A percentile compares a stretch with the other conserved stretches of the same genome.
Conservation (phyloP, 2,797 vertebrate species). For the Acrossocheilus fasciatus region DNA sequence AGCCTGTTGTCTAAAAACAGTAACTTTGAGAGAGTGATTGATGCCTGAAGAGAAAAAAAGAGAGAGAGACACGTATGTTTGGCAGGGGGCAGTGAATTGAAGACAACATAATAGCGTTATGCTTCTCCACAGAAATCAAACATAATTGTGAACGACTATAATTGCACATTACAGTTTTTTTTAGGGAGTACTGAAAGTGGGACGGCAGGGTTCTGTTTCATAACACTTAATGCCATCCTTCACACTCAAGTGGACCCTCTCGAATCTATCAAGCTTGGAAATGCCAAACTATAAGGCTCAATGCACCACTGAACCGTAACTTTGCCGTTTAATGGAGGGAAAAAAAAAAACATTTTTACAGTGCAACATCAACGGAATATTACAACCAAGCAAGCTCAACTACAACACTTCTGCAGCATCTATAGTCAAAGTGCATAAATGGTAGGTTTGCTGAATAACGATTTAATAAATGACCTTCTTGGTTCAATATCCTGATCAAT, state of each 20-base stretch:
- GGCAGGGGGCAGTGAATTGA: background rate
- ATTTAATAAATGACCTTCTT: slow-evolving; percentile 40
- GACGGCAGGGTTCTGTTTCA: slow-evolving; percentile 10
- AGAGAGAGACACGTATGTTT: background rate
- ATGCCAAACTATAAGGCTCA: slow-evolving; percentile 50
- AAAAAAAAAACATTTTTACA: too few relatives aligned
- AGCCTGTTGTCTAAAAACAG: slow-evolving; percentile 53
- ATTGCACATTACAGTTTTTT: slow-evolving; percentile 34
- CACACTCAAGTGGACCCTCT: slow-evolving; percentile 37
- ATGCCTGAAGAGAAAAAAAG: slow-evolving; percentile 1
- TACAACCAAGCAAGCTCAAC: slow-evolving; percentile 12
- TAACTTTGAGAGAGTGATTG: slow-evolving; percentile 48
- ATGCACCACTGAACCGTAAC: slow-evolving; percentile 51
- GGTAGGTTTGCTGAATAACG: slow-evolving; percentile 29
- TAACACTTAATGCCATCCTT: slow-evolving; percentile 40
- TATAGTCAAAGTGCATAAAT: slow-evolving; percentile 24
- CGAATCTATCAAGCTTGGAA: slow-evolving; percentile 50
- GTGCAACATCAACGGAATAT: slow-evolving; percentile 46
- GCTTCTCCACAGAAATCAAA: slow-evolving; percentile 11
- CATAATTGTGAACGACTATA: slow-evolving; percentile 14
- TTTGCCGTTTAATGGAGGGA: slow-evolving; percentile 40
- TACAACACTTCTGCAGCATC: background rate
- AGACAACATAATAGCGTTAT: background rate
- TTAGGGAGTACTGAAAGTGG: slow-evolving; percentile 26
- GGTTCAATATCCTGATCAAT: slow-evolving; percentile 51